Evolutionary conservation across 2,113 vertebrate species (phyloP), one percentile per base, ranked within the genome.

Genomic region (Pao palembangensis): DNA sequence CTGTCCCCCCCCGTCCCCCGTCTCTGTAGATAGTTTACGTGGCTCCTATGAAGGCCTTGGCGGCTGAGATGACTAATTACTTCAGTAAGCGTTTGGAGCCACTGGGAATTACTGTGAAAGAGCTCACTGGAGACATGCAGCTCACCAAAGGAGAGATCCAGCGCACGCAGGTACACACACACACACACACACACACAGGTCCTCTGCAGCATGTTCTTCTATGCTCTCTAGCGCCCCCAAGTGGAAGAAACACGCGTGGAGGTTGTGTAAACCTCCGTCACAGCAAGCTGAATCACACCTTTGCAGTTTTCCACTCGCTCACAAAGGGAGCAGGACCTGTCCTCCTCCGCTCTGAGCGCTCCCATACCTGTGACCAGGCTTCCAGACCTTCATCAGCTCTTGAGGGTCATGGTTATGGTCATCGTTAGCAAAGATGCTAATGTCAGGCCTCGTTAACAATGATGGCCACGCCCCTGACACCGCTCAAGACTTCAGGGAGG

Each of bases 41-140:
- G 80, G 96, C 96, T 88, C 96, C 96, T 49, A 98, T 99, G 97
- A 99, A 99, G 87, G 96, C 96, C 75, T 88, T 99, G 91, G 97
- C 97, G 90, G 97, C 96, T 17, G 97, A 98, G 89, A 99, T 99
- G 97, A 98, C 96, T 81, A 96, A 94, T 88, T 98, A 98, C 91
- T 98, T 98, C 91, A 94, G 94, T 86, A 99, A 93, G 88, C 93
- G 95, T 55, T 85, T 98, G 81, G 94, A 97, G 67, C 92, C 95
- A 18, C 89, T 99, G 61, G 93, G 94, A 83, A 94, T 99, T 53
- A 14, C 84, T 48, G 96, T 98, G 76, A 98, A 95, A 83, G 97
- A 98, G 77, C 64, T 99, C 80, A 99, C 95, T 59, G 96, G 96
- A 70, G 97, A 98, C 89, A 98, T 99, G 95, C 96, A 99, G 67